Base-by-base conservation (phyloP, 2,113 vertebrate genomes). In the Cyphomyrus discorhynchus region DNA sequence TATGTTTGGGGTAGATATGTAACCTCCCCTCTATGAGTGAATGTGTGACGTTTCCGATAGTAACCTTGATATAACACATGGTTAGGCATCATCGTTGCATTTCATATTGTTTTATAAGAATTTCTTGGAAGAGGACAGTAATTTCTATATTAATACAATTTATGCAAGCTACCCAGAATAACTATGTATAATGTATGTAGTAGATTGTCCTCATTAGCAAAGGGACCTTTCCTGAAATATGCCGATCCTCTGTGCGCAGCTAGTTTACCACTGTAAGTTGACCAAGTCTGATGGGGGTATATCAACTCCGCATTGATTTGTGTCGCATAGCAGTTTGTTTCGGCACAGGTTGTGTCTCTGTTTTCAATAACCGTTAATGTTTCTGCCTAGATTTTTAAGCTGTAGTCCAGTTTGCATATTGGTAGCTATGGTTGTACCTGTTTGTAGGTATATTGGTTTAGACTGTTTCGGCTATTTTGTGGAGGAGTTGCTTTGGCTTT, bases 51-150 rank as follows among this genome's bases (percentile, higher is more conserved):
- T 88, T 88, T 53, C 56, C 13, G 9, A n/a, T 11, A 42, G 87
- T 88, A 88, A 88, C 87, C 87, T 88, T 88, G 35, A 66, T 53
- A 62, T 17, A 58, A 50, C 87, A n/a, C 87, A 45, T 88, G 87
- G 39, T 45, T n/a, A 21, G 31, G 83, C 10, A 50, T 13, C 21
- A 13, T 39, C 2, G 50, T 35, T n/a, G 21, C 13, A 1, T 87
- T 52, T 39, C 42, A 87, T 56, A 31, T 52, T 39, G 35, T 52
- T 39, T 87, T 8, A 3, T 58, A 19, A 35, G 11, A 19, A 35
- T 21, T 19, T 56, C 7, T 7, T 9, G 86, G 2, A 10, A 46
- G 8, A 10, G 82, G 24, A 85, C 3, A 85, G 49, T 87, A 8
- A 56, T 27, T 87, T 86, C 15, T 17, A 31, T 11, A 52, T 53